phyloP scores from a whole-genome alignment of 2,113 vertebrate species.

The Grammomys dolichurus region DNA sequence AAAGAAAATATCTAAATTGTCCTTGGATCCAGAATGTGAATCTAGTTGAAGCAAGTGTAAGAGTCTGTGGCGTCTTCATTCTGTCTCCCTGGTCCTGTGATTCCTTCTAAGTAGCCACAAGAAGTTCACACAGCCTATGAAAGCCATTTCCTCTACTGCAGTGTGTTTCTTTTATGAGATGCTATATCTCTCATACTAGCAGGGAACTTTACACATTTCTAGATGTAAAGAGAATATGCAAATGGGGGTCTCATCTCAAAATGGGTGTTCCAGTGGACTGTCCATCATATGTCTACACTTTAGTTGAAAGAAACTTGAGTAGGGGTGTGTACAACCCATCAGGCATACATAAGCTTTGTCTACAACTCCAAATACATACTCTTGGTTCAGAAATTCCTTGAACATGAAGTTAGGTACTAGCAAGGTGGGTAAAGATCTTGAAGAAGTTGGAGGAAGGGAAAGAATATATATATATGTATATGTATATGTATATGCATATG shows the following conservation, averaged over 20 bases:
- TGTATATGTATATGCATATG: too few relatives aligned
- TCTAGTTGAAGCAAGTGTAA: conserved; percentile 20
- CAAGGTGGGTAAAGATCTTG: not conserved
- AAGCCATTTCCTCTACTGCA: not conserved
- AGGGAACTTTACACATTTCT: not conserved
- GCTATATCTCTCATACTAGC: not conserved
- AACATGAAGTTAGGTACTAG: not conserved
- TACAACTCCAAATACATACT: not conserved
- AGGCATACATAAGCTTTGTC: not conserved
- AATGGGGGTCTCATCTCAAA: not conserved
- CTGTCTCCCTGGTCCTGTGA: not conserved
- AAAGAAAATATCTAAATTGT: conserved; percentile 29
- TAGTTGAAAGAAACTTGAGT: not conserved
- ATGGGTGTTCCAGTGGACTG: not conserved
- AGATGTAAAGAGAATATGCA: not conserved
- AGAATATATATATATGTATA: too few relatives aligned
- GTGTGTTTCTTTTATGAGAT: not conserved
- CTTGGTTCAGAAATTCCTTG: not conserved
- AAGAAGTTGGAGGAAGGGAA: not conserved
- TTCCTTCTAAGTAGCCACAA: not conserved
- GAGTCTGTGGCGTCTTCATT: not conserved
- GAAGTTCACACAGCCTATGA: not conserved
- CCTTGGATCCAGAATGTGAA: conserved; percentile 39
- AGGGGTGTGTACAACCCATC: not conserved
- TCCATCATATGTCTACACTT: not conserved